Conservation (phyloP, 2,888 invertebrate species). For the Nyleta sp. region DNA sequence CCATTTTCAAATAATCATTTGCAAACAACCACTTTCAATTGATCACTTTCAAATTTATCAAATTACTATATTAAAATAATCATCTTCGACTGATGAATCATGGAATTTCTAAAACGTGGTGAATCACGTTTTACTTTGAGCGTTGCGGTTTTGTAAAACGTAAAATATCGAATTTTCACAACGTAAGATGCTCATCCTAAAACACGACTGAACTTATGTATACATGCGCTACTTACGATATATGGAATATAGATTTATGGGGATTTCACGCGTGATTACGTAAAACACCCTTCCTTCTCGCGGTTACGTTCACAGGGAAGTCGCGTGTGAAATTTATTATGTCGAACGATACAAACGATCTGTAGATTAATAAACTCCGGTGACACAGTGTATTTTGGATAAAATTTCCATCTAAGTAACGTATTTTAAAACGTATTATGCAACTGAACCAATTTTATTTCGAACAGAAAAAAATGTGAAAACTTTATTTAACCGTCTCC, state of each 20-base stretch:
- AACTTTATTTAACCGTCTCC: too few species aligned
- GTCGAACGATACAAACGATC: constrained; percentile 17
- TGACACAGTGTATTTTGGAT: background rate
- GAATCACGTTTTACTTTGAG: background rate
- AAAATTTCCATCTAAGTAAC: too few species aligned
- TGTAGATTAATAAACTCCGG: constrained; percentile 22
- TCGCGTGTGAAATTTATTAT: constrained; percentile 29
- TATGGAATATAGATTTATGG: constrained; percentile 33
- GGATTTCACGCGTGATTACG: constrained; percentile 40
- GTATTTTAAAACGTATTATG: too few species aligned
- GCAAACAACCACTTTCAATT: too few species aligned
- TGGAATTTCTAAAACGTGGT: too few species aligned
- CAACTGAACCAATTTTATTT: too few species aligned
- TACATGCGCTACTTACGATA: constrained; percentile 10
- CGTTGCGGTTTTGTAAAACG: background rate
- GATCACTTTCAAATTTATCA: too few species aligned
- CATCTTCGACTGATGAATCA: too few species aligned
- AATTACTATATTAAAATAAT: too few species aligned
- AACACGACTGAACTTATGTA: constrained; percentile 26
- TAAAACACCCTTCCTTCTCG: constrained; percentile 14
- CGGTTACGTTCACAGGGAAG: constrained; percentile 19
- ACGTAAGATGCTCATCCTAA: constrained; percentile 19
- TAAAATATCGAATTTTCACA: constrained; percentile 1
- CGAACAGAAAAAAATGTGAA: too few species aligned
- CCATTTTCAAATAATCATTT: too few species aligned